Conservation (phyloP, 2,113 vertebrate genomes). For the Chamaetylas fuelleborni region DNA sequence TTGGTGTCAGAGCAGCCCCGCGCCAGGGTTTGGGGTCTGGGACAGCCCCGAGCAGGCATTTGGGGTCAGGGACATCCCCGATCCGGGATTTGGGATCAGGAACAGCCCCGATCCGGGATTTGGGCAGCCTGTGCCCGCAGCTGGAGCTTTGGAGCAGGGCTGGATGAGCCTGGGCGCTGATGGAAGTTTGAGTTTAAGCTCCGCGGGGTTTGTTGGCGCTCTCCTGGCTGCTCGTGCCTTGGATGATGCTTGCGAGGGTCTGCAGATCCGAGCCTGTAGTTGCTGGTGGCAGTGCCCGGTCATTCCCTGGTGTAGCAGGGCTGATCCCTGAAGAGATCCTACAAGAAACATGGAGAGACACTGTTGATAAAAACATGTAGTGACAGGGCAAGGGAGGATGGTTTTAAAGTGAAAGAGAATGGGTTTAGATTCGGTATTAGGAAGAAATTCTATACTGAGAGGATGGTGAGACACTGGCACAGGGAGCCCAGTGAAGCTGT, state of each 20-base stretch:
- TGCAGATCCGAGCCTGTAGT: background rate
- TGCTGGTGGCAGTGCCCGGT: accelerated
- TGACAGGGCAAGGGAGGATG: background rate
- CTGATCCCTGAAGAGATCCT: background rate
- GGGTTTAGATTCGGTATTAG: background rate
- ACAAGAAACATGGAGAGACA: background rate
- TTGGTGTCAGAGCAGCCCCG: no score
- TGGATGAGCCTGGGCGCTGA: background rate
- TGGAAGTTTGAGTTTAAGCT: background rate
- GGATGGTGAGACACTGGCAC: background rate
- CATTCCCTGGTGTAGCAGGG: background rate
- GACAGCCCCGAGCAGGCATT: background rate
- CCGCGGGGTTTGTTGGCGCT: no score
- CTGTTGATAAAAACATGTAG: background rate
- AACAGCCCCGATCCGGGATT: background rate
- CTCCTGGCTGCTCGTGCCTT: background rate
- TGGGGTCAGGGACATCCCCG: background rate
- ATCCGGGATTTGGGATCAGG: background rate
- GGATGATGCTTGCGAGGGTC: background rate
- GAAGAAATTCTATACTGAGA: background rate
- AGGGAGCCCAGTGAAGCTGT: background rate
- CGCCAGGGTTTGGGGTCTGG: background rate
- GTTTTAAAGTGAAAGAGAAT: background rate
- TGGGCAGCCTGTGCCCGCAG: background rate
- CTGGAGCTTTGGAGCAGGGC: background rate